phyloP scores from a whole-genome alignment of 1,140 invertebrate genomes.

The Drosophila asahinai region DNA sequence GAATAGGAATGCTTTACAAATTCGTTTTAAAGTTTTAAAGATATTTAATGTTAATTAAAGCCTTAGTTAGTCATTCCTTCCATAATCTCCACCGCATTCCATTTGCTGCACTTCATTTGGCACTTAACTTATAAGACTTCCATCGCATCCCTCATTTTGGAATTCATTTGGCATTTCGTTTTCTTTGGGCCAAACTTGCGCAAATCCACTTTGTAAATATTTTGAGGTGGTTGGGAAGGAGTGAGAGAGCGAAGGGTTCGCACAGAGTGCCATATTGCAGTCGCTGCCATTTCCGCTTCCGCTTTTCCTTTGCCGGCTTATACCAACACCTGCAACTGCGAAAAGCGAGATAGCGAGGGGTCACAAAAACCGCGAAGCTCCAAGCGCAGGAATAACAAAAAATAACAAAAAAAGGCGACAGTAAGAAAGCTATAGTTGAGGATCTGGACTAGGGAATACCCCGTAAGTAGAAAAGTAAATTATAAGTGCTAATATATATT shows the following conservation, averaged over 20 bases:
- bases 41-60: background rate
- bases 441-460: constrained; percentile 1
- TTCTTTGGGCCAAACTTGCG: constrained; percentile 61
- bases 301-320: constrained; percentile 21
- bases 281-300: constrained; percentile 38
- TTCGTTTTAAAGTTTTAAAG: too few species aligned
- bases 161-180: constrained; percentile 71
- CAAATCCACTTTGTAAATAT: constrained; percentile 79
- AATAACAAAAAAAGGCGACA: constrained; percentile 16
- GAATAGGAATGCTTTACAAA: background rate
- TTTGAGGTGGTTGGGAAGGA: constrained; percentile 17
- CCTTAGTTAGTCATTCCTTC: background rate
- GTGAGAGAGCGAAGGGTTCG: background rate
- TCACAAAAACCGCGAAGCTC: constrained; percentile 63
- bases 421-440: background rate
- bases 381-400: constrained; percentile 39
- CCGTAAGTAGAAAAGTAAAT: too few species aligned
- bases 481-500: too few species aligned
- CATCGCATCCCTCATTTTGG: constrained; percentile 47
- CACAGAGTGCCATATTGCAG: constrained; percentile 62
- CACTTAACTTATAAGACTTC: constrained; percentile 26
- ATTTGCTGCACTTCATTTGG: constrained; percentile 48
- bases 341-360: constrained; percentile 33
- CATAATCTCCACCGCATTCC: constrained; percentile 4
- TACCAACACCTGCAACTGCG: constrained; percentile 55